Conservation (phyloP, 2,797 vertebrate species). For the Menidia menidia region DNA sequence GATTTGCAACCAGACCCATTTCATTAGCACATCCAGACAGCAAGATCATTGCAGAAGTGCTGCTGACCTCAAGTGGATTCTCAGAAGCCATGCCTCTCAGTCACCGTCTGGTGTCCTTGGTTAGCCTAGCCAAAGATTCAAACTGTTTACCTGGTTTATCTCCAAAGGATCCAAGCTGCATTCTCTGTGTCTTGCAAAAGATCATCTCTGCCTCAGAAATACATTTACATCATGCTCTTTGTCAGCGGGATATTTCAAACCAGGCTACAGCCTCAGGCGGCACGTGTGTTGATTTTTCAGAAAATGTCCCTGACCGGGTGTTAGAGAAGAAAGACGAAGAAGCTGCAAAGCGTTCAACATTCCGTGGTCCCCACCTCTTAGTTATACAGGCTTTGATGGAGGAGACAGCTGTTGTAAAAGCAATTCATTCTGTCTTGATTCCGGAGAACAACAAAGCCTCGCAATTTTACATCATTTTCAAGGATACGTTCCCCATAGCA, state of each 20-base stretch:
- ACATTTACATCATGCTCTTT: slow-evolving; percentile 56
- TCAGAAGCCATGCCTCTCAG: slow-evolving; percentile 81
- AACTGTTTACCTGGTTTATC: slow-evolving; percentile 70
- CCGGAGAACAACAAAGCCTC: slow-evolving; percentile 63
- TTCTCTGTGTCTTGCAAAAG: slow-evolving; percentile 78
- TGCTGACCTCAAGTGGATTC: slow-evolving; percentile 84
- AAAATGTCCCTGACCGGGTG: slow-evolving; percentile 3
- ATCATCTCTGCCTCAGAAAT: slow-evolving; percentile 74
- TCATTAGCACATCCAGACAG: slow-evolving; percentile 81
- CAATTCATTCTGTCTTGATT: slow-evolving; percentile 74
- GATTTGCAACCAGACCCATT: slow-evolving; percentile 81
- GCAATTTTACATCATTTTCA: slow-evolving; percentile 77
- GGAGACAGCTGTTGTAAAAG: slow-evolving; percentile 82
- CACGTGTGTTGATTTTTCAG: slow-evolving; percentile 16
- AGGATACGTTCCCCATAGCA: slow-evolving; percentile 79
- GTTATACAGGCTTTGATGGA: slow-evolving; percentile 69
- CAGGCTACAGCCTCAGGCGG: background rate
- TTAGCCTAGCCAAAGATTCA: slow-evolving; percentile 80
- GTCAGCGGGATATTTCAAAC: slow-evolving; percentile 24
- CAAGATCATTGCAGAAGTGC: slow-evolving; percentile 81
- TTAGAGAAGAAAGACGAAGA: slow-evolving; percentile 26
- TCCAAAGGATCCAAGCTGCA: slow-evolving; percentile 54
- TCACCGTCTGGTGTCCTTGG: slow-evolving; percentile 77
- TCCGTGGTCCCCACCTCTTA: slow-evolving; percentile 17
- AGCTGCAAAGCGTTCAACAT: slow-evolving; percentile 12